Evolutionary conservation across 2,888 invertebrate genomes (phyloP).

Genomic region (Atrina japonica): DNA sequence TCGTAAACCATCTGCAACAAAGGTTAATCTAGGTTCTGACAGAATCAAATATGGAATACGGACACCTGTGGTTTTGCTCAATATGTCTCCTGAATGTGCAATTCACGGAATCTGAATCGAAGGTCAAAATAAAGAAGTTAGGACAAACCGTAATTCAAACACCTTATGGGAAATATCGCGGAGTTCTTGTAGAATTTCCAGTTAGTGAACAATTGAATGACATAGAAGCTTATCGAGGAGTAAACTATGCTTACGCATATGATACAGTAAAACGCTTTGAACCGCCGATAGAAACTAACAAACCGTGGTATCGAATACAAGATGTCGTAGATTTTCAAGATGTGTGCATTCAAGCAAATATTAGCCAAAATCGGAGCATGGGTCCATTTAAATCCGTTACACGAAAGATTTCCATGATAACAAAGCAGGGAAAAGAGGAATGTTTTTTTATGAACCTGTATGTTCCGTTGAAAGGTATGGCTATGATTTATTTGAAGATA

Average conservation of each 20-base stretch:
- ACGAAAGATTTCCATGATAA: background rate
- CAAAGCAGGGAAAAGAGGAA: slow-evolving; percentile 37
- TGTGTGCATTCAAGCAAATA: slow-evolving; percentile 1
- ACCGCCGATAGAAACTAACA: background rate
- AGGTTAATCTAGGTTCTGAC: too few relatives aligned
- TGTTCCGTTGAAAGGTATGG: slow-evolving; percentile 53
- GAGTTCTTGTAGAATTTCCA: slow-evolving; percentile 76
- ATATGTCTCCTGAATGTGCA: too few relatives aligned
- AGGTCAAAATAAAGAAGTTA: slow-evolving; percentile 21
- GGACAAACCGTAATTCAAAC: slow-evolving; percentile 86
- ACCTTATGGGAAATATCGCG: slow-evolving; percentile 91
- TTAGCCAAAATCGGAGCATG: background rate
- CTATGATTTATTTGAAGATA: too few relatives aligned
- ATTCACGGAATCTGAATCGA: background rate
- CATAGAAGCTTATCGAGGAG: slow-evolving; percentile 93
- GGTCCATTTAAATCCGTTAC: background rate
- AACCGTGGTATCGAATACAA: background rate
- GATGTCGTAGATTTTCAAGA: background rate
- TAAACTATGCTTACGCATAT: slow-evolving; percentile 89
- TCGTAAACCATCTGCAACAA: too few relatives aligned
- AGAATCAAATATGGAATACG: too few relatives aligned
- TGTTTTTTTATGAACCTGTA: slow-evolving; percentile 53
- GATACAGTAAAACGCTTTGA: background rate
- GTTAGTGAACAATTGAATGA: slow-evolving; percentile 77
- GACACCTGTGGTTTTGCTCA: too few relatives aligned